Base-by-base conservation (phyloP, 2,888 invertebrate species). In the Acholoe squamosa region DNA sequence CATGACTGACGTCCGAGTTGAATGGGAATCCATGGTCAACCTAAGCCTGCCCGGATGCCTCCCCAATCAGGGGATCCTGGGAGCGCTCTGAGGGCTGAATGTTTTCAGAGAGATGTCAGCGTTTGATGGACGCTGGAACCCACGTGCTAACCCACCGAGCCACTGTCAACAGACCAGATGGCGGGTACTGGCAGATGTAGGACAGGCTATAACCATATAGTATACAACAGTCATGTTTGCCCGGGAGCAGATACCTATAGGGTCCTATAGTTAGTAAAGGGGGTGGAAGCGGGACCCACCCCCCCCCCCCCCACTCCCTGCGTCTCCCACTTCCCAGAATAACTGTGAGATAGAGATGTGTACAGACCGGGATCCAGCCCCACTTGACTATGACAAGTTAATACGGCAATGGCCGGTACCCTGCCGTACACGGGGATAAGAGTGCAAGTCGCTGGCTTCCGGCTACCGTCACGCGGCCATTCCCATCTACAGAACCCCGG, bases 361-460 rank as follows among this genome's bases (percentile, higher is more conserved):
- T 14, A n/a, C 61, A 3, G 61, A 61, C 61, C 61, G 61, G 61
- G 61, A 19, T 12, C 61, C 61, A 25, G 71, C 12, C 28, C 28
- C 31, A 71, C 71, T 71, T 71, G 28, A 71, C 71, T 71, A 71
- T 71, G 71, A 28, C 71, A 71, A 71, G n/a, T 71, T 71, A 71
- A 71, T 71, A 25, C 71, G 25, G 71, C 28, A 7, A 1, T 5
- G 14, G 71, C 19, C 71, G 31, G 71, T 71, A 25, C 25, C 71
- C 31, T 25, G 28, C 31, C 25, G 12, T 71, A 28, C 28, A 28
- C 14, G 14, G 71, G 71, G 71, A 71, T 71, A 71, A 71, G 71
- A 14, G 61, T 61, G 14, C 61, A 7, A 61, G n/a, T 19, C 61
- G 61, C 61, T 19, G 61, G 7, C 61, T n/a, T n/a, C 7, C 19